Conservation (phyloP, 2,888 invertebrate genomes). For the Athalia rosae region DNA sequence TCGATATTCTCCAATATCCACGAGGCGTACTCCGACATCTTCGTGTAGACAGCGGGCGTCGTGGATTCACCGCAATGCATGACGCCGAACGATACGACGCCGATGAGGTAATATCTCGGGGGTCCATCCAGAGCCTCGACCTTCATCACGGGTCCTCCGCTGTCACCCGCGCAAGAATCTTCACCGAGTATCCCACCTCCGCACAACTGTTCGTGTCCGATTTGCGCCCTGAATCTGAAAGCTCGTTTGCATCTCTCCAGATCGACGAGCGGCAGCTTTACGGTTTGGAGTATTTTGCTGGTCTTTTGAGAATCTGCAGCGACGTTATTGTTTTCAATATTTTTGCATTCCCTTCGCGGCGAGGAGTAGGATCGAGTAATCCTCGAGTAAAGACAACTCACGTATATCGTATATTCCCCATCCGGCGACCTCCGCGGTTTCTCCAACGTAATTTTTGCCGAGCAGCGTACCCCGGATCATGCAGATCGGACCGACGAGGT, state of each 20-base stretch:
- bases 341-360: neutral
- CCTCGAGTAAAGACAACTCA: slow-evolving; percentile 51
- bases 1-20: slow-evolving; percentile 79
- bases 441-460: slow-evolving; percentile 67
- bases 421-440: slow-evolving; percentile 76
- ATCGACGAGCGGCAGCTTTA: slow-evolving; percentile 73
- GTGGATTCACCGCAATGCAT: slow-evolving; percentile 75
- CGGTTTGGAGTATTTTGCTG: slow-evolving; percentile 71
- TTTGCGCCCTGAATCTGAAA: slow-evolving; percentile 54
- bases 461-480: slow-evolving; percentile 74
- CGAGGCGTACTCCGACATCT: slow-evolving; percentile 78
- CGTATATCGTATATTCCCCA: slow-evolving; percentile 75
- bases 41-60: slow-evolving; percentile 84
- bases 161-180: slow-evolving; percentile 80
- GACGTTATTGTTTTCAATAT: neutral
- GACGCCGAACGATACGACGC: slow-evolving; percentile 80
- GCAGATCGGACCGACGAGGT: slow-evolving; percentile 77
- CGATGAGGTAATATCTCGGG: slow-evolving; percentile 76
- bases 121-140: slow-evolving; percentile 73
- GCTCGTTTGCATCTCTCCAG: slow-evolving; percentile 61
- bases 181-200: slow-evolving; percentile 77
- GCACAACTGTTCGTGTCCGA: slow-evolving; percentile 74
- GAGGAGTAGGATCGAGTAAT: neutral
- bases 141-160: slow-evolving; percentile 77
- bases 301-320: slow-evolving; percentile 57